A percentile compares a stretch with the other conserved stretches of the same genome.
phyloP scores from a whole-genome alignment of 2,888 invertebrate species.

The Pocota personata region DNA sequence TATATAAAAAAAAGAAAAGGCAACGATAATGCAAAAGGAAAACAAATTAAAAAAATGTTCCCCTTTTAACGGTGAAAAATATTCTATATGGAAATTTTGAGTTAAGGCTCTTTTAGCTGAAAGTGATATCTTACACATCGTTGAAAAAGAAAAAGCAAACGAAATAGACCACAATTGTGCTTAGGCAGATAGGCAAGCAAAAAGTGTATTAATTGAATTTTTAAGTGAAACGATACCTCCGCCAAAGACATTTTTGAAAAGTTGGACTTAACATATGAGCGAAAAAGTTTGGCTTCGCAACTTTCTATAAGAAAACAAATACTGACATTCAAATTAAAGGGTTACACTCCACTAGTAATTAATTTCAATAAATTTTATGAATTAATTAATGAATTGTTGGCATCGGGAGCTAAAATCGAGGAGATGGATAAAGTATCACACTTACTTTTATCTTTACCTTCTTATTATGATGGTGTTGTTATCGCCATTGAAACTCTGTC shows the following conservation, averaged over 20 bases:
- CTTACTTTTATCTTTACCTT: slow-evolving; percentile 78
- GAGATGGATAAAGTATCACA: slow-evolving; percentile 79
- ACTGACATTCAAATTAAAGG: not conserved
- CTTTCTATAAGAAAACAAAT: not conserved
- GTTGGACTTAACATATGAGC: not conserved
- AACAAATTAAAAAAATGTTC: too few species aligned
- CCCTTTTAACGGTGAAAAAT: not conserved
- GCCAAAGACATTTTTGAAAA: not conserved
- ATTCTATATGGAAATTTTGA: too few species aligned
- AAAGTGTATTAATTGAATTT: slow-evolving; percentile 16
- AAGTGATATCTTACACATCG: not conserved
- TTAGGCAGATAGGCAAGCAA: slow-evolving; percentile 5
- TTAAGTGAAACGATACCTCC: not conserved
- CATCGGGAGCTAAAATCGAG: slow-evolving; percentile 79
- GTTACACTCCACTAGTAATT: not conserved
- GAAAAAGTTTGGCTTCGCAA: not conserved
- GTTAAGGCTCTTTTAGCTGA: too few species aligned
- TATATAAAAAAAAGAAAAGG: too few species aligned
- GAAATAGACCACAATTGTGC: not conserved
- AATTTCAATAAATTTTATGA: not conserved
- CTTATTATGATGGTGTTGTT: slow-evolving; percentile 78
- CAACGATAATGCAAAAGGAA: too few species aligned
- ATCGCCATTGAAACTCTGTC: slow-evolving; percentile 79
- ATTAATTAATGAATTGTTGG: slow-evolving; percentile 73
- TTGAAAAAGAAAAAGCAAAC: not conserved